phyloP scores from a whole-genome alignment of 1,140 invertebrate species.

The Drosophila grimshawi region DNA sequence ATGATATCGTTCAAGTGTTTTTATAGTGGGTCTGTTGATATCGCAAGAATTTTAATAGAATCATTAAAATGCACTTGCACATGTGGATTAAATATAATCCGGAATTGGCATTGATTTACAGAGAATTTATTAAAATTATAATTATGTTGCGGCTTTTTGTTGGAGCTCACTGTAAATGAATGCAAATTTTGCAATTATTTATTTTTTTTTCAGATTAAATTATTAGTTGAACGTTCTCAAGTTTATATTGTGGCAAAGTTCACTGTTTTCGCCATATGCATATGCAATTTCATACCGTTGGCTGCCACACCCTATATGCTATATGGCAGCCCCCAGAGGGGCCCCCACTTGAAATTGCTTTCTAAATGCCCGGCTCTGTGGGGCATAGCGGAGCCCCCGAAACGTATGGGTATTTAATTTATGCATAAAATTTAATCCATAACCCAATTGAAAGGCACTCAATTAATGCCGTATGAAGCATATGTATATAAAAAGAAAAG shows the following conservation, averaged over 20 bases:
- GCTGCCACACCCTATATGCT: slow-evolving; percentile 48
- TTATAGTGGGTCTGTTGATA: background rate
- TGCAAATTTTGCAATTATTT: background rate
- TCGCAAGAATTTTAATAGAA: slow-evolving; percentile 1
- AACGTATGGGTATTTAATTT: slow-evolving; percentile 78
- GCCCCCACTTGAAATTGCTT: slow-evolving; percentile 75
- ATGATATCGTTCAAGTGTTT: slow-evolving; percentile 24
- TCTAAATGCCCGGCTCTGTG: slow-evolving; percentile 65
- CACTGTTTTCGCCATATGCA: slow-evolving; percentile 1
- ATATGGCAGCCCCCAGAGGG: background rate
- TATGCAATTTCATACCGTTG: slow-evolving; percentile 37
- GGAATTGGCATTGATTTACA: no score
- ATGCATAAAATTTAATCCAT: slow-evolving; percentile 83
- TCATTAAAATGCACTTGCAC: no score
- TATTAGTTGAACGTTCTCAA: slow-evolving; percentile 10
- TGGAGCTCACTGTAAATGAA: background rate
- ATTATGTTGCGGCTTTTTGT: background rate
- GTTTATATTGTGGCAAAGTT: slow-evolving; percentile 16
- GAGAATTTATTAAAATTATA: background rate
- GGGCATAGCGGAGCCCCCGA: slow-evolving; percentile 25
- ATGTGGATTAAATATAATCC: no score
- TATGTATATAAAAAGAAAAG: slow-evolving; percentile 65
- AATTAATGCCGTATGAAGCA: slow-evolving; percentile 78
- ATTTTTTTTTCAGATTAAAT: background rate
- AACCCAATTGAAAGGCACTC: slow-evolving; percentile 81